Evolutionary conservation across 2,797 vertebrate genomes (phyloP).

Genomic region (Coendou prehensilis): DNA sequence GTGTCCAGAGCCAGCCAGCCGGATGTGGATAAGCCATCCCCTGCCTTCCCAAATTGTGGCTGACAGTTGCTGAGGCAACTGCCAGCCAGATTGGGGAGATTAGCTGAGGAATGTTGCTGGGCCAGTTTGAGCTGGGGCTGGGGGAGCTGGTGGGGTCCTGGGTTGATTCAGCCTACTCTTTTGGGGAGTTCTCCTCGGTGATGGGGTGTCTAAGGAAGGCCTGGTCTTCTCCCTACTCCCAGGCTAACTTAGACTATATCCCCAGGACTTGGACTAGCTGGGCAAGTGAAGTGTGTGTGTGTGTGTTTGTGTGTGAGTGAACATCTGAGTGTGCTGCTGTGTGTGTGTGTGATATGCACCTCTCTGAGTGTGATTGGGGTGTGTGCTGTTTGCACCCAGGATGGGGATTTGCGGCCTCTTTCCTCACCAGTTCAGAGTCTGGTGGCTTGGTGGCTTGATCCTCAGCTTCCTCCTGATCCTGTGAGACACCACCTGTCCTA

Average conservation of each 20-base stretch:
- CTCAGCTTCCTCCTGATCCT: background rate
- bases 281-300: background rate
- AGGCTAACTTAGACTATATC: background rate
- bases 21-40: conserved; percentile 78
- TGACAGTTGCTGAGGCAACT: conserved; percentile 84
- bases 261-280: background rate
- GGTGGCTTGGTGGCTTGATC: background rate
- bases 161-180: conserved; percentile 36
- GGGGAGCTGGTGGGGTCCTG: conserved; percentile 69
- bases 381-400: background rate
- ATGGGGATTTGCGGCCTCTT: background rate
- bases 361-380: background rate
- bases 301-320: background rate
- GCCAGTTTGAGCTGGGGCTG: conserved; percentile 75
- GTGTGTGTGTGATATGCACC: background rate
- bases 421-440: background rate
- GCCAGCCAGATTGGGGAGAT: conserved; percentile 84
- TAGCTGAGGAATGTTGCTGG: conserved; percentile 85
- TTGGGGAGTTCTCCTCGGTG: background rate
- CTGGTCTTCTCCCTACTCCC: background rate
- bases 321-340: background rate
- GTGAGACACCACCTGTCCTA: background rate
- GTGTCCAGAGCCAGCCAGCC: conserved; percentile 19
- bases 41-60: conserved; percentile 82
- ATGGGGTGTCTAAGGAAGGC: background rate